A percentile compares a stretch with the other conserved stretches of the same genome.
phyloP scores from a whole-genome alignment of 2,888 invertebrate species.

The Caenorhabditis sp. region DNA sequence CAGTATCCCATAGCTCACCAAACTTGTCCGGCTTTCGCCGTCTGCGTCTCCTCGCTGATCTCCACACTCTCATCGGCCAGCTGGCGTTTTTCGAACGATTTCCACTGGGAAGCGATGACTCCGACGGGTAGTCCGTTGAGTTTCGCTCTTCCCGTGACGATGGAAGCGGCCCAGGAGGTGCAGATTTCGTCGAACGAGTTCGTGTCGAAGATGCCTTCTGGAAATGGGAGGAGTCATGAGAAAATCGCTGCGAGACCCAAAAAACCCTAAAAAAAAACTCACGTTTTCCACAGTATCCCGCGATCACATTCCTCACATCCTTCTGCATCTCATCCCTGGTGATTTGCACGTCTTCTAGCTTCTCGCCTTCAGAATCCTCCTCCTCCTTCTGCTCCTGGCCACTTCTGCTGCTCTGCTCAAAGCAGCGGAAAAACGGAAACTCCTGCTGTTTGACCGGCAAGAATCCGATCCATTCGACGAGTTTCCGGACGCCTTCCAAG shows the following conservation, averaged over 20 bases:
- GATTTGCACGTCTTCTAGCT: conserved; percentile 33
- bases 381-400: too few relatives aligned
- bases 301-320: conserved; percentile 44
- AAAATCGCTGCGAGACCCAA: too few relatives aligned
- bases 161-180: conserved; percentile 97
- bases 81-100: conserved; percentile 93
- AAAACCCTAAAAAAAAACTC: neutral
- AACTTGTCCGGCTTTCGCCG: conserved; percentile 89
- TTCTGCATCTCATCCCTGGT: conserved; percentile 47
- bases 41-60: conserved; percentile 34
- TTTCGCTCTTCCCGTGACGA: conserved; percentile 91
- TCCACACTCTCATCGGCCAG: conserved; percentile 96
- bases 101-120: conserved; percentile 97
- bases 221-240: neutral
- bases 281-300: conserved; percentile 42
- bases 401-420: neutral
- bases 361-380: neutral
- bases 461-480: conserved; percentile 94
- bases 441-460: conserved; percentile 88
- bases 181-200: conserved; percentile 91
- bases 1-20: conserved; percentile 89
- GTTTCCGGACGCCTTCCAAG: conserved; percentile 88
- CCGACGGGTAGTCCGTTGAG: conserved; percentile 97
- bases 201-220: conserved; percentile 93
- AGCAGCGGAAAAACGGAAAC: conserved; percentile 59